A percentile compares a stretch with the other conserved stretches of the same genome.
These are phyloP conservation scores for Chinchilla lanigera DNA, from an alignment of 2,113 vertebrate species.

Conservation along the genomic window DNA sequence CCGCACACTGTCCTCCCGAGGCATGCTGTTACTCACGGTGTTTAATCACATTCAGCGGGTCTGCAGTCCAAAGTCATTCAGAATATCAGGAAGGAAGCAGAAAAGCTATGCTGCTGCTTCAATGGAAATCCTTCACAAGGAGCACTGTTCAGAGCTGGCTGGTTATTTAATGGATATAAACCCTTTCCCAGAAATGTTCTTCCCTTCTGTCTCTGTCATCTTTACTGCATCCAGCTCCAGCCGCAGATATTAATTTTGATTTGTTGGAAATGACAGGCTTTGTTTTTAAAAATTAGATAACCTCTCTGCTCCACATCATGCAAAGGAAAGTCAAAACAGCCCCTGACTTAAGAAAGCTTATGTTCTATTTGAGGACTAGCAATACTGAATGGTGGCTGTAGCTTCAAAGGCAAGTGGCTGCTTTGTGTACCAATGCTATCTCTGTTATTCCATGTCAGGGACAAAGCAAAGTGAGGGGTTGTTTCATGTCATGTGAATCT, in stretches of 20 bases:
- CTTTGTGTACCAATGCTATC: neutral
- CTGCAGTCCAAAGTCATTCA: neutral
- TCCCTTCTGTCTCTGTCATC: neutral
- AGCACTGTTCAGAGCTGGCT: neutral
- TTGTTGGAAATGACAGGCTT: neutral
- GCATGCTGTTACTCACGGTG: neutral
- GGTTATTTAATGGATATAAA: neutral
- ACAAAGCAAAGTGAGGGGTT: neutral
- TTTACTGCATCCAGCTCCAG: neutral
- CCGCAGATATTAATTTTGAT: neutral
- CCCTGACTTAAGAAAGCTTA: neutral
- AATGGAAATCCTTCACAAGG: neutral
- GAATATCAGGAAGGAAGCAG: neutral
- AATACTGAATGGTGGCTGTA: neutral
- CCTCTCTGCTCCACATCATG: neutral
- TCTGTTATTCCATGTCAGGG: neutral
- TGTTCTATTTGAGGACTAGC: neutral
- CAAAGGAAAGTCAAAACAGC: neutral
- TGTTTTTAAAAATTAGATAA: neutral
- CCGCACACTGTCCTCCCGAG: slow-evolving; percentile 43
- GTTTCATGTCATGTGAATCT: neutral
- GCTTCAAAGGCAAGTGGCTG: neutral
- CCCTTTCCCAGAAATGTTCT: neutral
- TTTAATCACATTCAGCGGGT: slow-evolving; percentile 63
- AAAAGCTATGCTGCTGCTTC: neutral